phyloP scores from a whole-genome alignment of 2,888 invertebrate species.

The Scotopteryx bipunctaria region DNA sequence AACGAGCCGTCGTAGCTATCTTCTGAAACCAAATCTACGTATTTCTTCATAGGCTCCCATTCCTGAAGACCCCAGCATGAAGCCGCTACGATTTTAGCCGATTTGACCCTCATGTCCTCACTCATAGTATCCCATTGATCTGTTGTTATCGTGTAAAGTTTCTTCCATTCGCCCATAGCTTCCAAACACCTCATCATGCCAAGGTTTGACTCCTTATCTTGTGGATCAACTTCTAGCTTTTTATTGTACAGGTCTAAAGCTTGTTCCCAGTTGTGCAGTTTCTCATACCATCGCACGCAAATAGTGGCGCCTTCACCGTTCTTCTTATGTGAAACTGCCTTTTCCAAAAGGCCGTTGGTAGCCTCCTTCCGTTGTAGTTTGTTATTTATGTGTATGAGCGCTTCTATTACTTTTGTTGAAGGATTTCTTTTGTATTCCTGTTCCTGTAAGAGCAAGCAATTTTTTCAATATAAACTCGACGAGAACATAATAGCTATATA shows the following conservation, averaged over 20 bases:
- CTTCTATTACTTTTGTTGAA: conserved; percentile 92
- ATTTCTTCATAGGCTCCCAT: conserved; percentile 97
- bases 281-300: conserved; percentile 97
- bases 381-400: conserved; percentile 97
- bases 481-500: too few species aligned
- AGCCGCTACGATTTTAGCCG: conserved; percentile 95
- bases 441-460: conserved; percentile 83
- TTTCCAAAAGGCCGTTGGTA: conserved; percentile 95
- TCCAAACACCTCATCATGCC: conserved; percentile 98
- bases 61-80: conserved; percentile 98
- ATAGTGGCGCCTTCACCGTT: conserved; percentile 82
- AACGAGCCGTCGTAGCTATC: conserved; percentile 98
- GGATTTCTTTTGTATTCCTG: conserved; percentile 91
- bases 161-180: conserved; percentile 98
- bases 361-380: conserved; percentile 99
- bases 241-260: conserved; percentile 94
- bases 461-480: too few species aligned
- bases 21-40: conserved; percentile 92
- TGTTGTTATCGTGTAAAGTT: conserved; percentile 89
- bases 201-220: conserved; percentile 91
- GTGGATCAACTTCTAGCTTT: conserved; percentile 86
- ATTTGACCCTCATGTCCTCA: conserved; percentile 79
- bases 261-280: conserved; percentile 99
- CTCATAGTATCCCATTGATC: conserved; percentile 84
- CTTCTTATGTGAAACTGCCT: conserved; percentile 91